Evolutionary conservation across 2,797 vertebrate species (phyloP).

Genomic region (Dallia pectoralis): DNA sequence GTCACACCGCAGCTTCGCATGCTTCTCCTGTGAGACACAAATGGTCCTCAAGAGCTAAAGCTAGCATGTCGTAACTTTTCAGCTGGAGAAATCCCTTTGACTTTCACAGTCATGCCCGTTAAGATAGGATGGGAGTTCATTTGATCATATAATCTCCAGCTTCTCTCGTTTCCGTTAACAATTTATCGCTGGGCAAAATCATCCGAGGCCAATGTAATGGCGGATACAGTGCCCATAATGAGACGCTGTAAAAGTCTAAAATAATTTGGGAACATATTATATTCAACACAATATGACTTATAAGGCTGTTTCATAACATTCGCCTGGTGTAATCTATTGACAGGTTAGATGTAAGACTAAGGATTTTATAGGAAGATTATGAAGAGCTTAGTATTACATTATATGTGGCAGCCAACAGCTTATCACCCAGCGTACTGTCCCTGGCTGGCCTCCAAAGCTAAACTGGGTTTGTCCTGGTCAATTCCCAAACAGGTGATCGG

Average conservation of each 20-base stretch:
- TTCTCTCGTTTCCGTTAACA: conserved; percentile 34
- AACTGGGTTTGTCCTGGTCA: too few relatives aligned
- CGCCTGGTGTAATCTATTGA: conserved; percentile 56
- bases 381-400: not conserved
- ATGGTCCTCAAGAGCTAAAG: conserved; percentile 60
- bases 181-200: conserved; percentile 46
- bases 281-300: conserved; percentile 62
- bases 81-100: conserved; percentile 58
- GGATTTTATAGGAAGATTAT: conserved; percentile 7
- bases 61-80: conserved; percentile 63
- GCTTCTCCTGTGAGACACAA: conserved; percentile 60
- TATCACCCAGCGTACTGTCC: too few relatives aligned
- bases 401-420: not conserved
- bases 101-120: conserved; percentile 67
- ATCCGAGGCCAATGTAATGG: conserved; percentile 51
- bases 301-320: conserved; percentile 58
- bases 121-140: conserved; percentile 60
- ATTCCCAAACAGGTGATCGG: too few relatives aligned
- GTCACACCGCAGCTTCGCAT: conserved; percentile 56
- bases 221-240: conserved; percentile 35
- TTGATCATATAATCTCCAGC: conserved; percentile 34
- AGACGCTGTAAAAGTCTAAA: conserved; percentile 53
- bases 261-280: conserved; percentile 52
- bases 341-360: conserved; percentile 60
- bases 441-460: too few relatives aligned